These are phyloP conservation scores for Gymnoscopelus microlampas DNA, from an alignment of 2,797 vertebrate genomes.

Conservation along the genomic window DNA sequence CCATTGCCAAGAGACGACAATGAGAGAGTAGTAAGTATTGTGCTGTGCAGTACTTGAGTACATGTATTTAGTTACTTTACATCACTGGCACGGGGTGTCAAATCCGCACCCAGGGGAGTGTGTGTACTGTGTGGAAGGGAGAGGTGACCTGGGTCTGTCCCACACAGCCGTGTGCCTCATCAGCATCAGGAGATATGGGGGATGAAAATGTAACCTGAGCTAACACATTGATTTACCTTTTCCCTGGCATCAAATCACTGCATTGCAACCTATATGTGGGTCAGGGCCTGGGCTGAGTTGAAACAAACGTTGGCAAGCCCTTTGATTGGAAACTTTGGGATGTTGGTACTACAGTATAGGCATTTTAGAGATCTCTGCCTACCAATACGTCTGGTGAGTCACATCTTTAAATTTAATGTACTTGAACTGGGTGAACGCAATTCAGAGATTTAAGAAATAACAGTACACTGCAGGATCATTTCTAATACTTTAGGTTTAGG, in stretches of 20 bases:
- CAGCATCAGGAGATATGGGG: constrained; percentile 29
- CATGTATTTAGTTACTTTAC: no score
- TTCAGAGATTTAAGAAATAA: no score
- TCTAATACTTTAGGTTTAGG: no score
- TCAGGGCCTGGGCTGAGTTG: neutral
- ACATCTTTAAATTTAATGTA: no score
- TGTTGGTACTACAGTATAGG: no score
- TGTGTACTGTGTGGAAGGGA: neutral
- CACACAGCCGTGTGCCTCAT: constrained; percentile 16
- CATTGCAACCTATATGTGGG: neutral
- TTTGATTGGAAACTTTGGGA: no score
- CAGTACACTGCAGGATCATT: no score
- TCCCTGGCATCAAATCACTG: neutral
- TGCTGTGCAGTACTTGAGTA: no score
- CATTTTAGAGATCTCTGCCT: no score
- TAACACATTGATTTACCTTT: neutral
- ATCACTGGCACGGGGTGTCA: neutral
- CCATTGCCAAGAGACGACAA: neutral
- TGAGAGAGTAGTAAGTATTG: neutral
- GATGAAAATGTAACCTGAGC: constrained; percentile 9
- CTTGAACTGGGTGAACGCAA: no score
- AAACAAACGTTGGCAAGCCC: neutral
- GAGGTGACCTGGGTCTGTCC: neutral
- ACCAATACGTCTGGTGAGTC: no score
- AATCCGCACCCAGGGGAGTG: constrained; percentile 11